Evolutionary conservation across 2,797 vertebrate genomes (phyloP).

Genomic region (Decapterus maruadsi): DNA sequence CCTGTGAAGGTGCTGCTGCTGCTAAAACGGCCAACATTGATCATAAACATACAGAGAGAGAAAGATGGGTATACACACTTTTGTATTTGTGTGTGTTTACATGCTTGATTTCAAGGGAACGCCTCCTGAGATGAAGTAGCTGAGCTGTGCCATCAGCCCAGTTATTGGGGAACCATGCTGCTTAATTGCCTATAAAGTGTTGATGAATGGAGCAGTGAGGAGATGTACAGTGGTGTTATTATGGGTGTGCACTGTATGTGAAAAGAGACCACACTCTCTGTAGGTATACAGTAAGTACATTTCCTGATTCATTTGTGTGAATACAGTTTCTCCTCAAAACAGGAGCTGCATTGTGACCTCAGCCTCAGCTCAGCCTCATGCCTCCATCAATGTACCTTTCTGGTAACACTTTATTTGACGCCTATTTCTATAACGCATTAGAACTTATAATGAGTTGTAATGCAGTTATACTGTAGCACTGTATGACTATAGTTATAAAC

Average conservation of each 20-base stretch:
- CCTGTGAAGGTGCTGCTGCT: slow-evolving; percentile 38
- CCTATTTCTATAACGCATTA: too few species aligned
- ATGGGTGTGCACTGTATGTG: slow-evolving; percentile 38
- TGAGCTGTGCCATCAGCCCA: slow-evolving; percentile 36
- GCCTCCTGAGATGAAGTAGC: slow-evolving; percentile 31
- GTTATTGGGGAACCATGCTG: slow-evolving; percentile 62
- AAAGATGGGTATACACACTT: neutral
- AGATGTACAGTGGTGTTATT: slow-evolving; percentile 72
- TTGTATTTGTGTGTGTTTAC: slow-evolving; percentile 15
- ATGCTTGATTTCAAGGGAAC: slow-evolving; percentile 27
- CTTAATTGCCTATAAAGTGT: slow-evolving; percentile 81
- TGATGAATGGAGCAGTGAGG: slow-evolving; percentile 72
- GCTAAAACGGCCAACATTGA: slow-evolving; percentile 36
- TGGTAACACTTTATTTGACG: too few species aligned
- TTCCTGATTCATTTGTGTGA: slow-evolving; percentile 27
- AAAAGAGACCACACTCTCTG: slow-evolving; percentile 9
- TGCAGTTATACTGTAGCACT: too few species aligned
- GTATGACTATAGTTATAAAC: too few species aligned
- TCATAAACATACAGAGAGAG: slow-evolving; percentile 2
- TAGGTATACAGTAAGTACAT: slow-evolving; percentile 18
- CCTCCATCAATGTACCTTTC: neutral
- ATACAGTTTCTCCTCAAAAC: slow-evolving; percentile 23
- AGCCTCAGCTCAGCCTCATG: too few species aligned
- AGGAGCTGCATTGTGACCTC: neutral
- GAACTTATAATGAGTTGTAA: too few species aligned